Conservation (phyloP, 2,888 invertebrate genomes). For the Gymnosoma rotundatum region DNA sequence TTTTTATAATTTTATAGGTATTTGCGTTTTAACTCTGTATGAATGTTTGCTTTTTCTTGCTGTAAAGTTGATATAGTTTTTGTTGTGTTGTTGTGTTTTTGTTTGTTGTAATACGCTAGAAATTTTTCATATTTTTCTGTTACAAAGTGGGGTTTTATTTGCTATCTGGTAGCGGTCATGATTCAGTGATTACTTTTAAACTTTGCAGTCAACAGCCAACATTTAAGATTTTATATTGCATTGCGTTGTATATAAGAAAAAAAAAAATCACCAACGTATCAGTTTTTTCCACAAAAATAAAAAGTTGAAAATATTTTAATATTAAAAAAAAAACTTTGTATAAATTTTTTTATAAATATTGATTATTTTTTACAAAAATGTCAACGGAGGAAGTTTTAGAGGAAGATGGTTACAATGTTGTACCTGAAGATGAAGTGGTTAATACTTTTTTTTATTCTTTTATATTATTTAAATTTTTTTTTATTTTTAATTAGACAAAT, state of each 20-base stretch:
- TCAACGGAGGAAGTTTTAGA: constrained; percentile 59
- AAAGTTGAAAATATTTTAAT: not conserved
- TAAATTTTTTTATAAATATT: not conserved
- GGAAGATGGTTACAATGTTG: constrained; percentile 66
- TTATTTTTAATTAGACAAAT: not conserved
- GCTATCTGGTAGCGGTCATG: constrained; percentile 61
- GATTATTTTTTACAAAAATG: constrained; percentile 37
- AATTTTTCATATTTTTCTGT: constrained; percentile 38
- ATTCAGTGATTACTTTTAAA: constrained; percentile 69
- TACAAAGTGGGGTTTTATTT: constrained; percentile 58
- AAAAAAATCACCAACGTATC: constrained; percentile 17
- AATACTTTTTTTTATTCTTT: constrained; percentile 42
- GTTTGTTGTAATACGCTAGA: constrained; percentile 14
- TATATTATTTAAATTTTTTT: too few relatives aligned
- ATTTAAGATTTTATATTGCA: constrained; percentile 26
- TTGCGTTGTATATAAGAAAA: not conserved
- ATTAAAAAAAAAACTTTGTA: not conserved
- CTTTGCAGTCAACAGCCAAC: constrained; percentile 57
- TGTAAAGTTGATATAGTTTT: constrained; percentile 24
- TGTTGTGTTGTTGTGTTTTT: constrained; percentile 14
- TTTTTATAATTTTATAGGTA: constrained; percentile 49
- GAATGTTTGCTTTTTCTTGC: constrained; percentile 16
- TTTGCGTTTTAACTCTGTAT: constrained; percentile 21
- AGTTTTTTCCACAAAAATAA: constrained; percentile 29
- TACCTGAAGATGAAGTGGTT: constrained; percentile 67